Percentiles rank a stretch among this genome's conserved stretches.
phyloP scores from a whole-genome alignment of 2,113 vertebrate species.

The Guaruba guarouba region DNA sequence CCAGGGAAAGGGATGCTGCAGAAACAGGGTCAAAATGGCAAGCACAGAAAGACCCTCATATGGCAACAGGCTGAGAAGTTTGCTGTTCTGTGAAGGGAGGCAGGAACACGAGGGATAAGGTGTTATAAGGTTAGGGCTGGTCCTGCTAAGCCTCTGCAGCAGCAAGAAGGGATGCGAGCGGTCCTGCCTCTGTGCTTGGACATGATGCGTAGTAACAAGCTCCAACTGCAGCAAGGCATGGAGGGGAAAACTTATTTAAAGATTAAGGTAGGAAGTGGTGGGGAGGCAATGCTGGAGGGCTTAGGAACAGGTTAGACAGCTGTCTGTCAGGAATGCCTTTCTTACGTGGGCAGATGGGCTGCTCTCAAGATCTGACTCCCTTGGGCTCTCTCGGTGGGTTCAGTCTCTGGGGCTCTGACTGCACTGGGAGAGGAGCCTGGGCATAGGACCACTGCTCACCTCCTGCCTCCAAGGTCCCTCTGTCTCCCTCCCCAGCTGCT shows the following conservation, averaged over 20 bases:
- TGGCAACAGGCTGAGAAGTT: neutral
- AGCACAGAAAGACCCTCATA: neutral
- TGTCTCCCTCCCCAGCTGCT: neutral
- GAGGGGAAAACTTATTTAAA: neutral
- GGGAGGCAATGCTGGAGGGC: neutral
- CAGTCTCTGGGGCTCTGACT: neutral
- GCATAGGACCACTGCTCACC: neutral
- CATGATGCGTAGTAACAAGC: neutral
- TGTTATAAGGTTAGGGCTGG: neutral
- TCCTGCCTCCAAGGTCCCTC: neutral
- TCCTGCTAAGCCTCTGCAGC: neutral
- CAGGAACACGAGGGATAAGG: neutral
- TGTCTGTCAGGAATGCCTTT: neutral
- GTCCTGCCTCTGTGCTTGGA: neutral
- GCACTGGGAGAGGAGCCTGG: neutral
- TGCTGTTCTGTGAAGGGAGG: neutral
- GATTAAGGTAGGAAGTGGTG: neutral
- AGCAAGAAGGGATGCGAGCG: neutral
- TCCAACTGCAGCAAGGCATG: neutral
- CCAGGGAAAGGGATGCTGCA: neutral
- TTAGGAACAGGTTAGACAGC: neutral
- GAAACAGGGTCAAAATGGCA: neutral
- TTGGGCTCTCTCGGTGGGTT: neutral
- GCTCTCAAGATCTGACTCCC: neutral
- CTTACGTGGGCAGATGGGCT: neutral